A percentile compares a stretch with the other conserved stretches of the same genome.
Conservation (phyloP, 2,888 invertebrate species). For the Heterodera filipjevi region DNA sequence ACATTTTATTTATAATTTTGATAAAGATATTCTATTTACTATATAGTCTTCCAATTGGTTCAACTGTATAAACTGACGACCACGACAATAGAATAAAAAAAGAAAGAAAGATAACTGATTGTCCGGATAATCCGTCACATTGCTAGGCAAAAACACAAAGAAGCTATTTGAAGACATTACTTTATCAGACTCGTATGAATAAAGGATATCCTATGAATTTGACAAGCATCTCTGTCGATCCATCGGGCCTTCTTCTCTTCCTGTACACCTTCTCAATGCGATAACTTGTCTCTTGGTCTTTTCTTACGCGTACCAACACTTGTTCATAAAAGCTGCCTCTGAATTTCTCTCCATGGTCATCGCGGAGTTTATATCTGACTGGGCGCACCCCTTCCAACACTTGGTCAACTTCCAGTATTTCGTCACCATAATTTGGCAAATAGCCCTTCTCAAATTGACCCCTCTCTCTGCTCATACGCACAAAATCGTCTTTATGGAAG, state of each 20-base stretch:
- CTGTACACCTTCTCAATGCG: constrained; percentile 9
- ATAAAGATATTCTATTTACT: no score
- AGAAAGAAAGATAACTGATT: no score
- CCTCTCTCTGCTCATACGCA: constrained; percentile 9
- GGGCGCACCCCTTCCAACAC: not conserved
- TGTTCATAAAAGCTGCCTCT: constrained; percentile 15
- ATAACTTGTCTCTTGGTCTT: not conserved
- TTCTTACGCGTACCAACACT: not conserved
- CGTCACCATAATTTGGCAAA: constrained; percentile 16
- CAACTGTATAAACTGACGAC: no score
- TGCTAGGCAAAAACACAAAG: not conserved
- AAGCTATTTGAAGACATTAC: no score
- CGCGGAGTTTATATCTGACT: not conserved
- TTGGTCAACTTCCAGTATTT: not conserved
- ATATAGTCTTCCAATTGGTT: no score
- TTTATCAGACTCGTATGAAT: no score
- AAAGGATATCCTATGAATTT: constrained; percentile 20
- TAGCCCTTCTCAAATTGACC: constrained; percentile 22
- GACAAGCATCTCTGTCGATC: constrained; percentile 7
- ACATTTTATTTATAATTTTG: no score
- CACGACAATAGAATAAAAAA: no score
- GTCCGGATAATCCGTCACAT: not conserved
- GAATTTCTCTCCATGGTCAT: constrained; percentile 12
- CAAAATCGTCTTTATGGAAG: constrained; percentile 10
- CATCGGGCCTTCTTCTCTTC: constrained; percentile 4